A percentile compares a stretch with the other conserved stretches of the same genome.
These are phyloP conservation scores for Crotalus tigris DNA, from an alignment of 2,113 vertebrate species.

Conservation along the genomic window DNA sequence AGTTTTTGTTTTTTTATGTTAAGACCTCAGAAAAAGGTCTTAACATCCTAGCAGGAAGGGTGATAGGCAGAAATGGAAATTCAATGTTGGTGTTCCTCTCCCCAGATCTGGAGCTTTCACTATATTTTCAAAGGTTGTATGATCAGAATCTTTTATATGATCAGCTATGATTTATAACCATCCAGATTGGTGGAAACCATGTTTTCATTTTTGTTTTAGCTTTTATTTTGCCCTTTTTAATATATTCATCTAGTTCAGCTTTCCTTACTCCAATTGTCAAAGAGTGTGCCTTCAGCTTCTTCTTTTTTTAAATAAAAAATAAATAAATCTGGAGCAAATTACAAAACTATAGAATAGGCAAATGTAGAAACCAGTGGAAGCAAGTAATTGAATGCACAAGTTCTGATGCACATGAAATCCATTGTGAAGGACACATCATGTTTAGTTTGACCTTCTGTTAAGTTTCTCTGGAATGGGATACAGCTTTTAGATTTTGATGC, in stretches of 20 bases:
- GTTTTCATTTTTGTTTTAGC: conserved; percentile 24
- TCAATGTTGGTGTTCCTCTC: neutral
- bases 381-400: conserved; percentile 53
- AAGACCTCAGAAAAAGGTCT: neutral
- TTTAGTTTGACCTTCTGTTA: conserved; percentile 58
- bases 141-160: neutral
- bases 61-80: neutral
- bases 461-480: conserved; percentile 54
- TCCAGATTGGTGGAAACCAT: conserved; percentile 27
- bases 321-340: conserved; percentile 69
- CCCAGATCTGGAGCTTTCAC: neutral
- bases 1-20: neutral
- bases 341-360: conserved; percentile 54
- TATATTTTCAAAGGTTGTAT: conserved; percentile 1
- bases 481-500: conserved; percentile 49
- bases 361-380: conserved; percentile 56
- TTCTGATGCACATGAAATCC: conserved; percentile 41
- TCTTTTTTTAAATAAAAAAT: neutral
- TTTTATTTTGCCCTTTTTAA: conserved; percentile 35
- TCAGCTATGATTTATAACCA: conserved; percentile 22
- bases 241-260: conserved; percentile 48
- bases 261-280: conserved; percentile 52
- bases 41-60: neutral
- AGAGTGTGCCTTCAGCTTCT: conserved; percentile 41
- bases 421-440: conserved; percentile 57